Evolutionary conservation across 2,888 invertebrate species (phyloP).

Genomic region (Serrognathus titanus): DNA sequence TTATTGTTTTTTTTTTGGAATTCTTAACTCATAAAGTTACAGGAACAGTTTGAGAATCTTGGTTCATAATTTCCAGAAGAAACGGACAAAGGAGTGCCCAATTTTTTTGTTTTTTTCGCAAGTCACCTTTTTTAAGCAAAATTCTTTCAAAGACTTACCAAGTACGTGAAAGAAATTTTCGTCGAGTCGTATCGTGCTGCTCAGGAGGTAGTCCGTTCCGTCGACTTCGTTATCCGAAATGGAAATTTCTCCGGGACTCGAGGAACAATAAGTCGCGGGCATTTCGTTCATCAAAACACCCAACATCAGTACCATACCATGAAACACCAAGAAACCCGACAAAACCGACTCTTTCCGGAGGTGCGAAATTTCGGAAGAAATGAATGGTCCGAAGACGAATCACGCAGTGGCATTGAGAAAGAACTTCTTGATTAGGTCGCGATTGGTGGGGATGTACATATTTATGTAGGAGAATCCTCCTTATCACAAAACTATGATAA

Average conservation of each 20-base stretch:
- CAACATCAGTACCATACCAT: constrained; percentile 4
- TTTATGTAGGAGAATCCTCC: constrained; percentile 32
- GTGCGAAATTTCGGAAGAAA: constrained; percentile 7
- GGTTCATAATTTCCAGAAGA: too few species aligned
- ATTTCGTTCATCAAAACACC: constrained; percentile 15
- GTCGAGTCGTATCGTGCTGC: constrained; percentile 60
- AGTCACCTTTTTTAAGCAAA: neutral
- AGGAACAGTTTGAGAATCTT: too few species aligned
- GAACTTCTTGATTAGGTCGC: constrained; percentile 18
- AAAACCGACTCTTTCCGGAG: neutral
- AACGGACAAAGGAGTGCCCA: too few species aligned
- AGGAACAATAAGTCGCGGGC: constrained; percentile 23
- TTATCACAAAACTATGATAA: constrained; percentile 21
- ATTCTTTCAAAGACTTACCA: constrained; percentile 49
- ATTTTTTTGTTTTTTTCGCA: too few species aligned
- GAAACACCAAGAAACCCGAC: neutral
- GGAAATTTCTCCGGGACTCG: constrained; percentile 26
- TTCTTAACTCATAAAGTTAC: too few species aligned
- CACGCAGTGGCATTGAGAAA: constrained; percentile 10
- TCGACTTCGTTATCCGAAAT: constrained; percentile 53
- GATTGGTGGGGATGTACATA: constrained; percentile 25
- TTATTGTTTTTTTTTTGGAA: too few species aligned
- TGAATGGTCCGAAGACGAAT: constrained; percentile 5
- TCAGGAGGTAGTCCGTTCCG: constrained; percentile 61
- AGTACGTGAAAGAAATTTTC: constrained; percentile 62